Conservation (phyloP, 2,113 vertebrate genomes). For the Ptilonorhynchus violaceus region DNA sequence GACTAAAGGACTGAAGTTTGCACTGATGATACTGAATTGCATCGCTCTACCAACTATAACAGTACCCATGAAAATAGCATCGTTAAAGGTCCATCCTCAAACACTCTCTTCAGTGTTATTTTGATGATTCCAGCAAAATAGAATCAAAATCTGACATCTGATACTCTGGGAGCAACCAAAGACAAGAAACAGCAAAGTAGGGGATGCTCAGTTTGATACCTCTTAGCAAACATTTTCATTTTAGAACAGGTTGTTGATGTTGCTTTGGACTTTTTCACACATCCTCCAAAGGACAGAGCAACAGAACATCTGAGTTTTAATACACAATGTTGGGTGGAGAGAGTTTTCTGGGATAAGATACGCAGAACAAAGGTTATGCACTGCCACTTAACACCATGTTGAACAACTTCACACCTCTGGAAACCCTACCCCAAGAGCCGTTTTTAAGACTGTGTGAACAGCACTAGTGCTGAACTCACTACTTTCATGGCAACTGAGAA, state of each 20-base stretch:
- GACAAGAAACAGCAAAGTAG: neutral
- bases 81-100: accelerated
- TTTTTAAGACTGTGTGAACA: neutral
- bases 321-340: accelerated
- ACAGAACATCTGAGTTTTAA: neutral
- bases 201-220: neutral
- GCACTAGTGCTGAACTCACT: neutral
- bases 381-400: accelerated
- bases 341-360: neutral
- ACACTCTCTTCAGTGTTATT: neutral
- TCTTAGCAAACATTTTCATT: neutral
- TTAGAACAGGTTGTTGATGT: neutral
- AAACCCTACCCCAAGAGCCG: neutral
- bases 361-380: neutral
- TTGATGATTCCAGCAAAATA: neutral
- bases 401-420: neutral
- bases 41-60: neutral
- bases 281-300: accelerated
- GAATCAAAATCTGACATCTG: neutral
- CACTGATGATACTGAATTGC: neutral
- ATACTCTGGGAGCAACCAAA: neutral
- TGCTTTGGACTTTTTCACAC: neutral
- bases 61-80: neutral
- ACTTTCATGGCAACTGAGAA: neutral
- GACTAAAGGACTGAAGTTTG: neutral